Conservation (phyloP, 2,113 vertebrate species). For the Platichthys flesus region DNA sequence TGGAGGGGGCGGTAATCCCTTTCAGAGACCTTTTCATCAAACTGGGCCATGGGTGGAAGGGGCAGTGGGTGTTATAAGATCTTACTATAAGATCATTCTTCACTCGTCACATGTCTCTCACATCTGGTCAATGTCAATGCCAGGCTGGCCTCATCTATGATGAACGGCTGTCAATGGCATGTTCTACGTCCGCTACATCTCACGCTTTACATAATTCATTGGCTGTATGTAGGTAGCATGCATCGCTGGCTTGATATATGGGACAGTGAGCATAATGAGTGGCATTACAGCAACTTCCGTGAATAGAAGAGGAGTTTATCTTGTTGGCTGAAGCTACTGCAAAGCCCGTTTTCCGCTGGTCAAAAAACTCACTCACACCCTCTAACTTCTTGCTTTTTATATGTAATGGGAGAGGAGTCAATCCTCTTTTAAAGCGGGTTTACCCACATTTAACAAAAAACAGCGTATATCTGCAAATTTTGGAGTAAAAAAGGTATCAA, state of each 20-base stretch:
- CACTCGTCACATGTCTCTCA: conserved; percentile 22
- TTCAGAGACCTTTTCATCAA: conserved; percentile 71
- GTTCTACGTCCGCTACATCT: conserved; percentile 16
- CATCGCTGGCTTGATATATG: conserved; percentile 25
- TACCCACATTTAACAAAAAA: too few species aligned
- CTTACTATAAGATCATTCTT: conserved; percentile 48
- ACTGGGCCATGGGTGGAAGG: conserved; percentile 60
- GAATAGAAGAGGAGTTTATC: background rate
- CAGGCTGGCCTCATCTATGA: conserved; percentile 33
- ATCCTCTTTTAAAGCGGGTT: too few species aligned
- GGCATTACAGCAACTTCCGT: conserved; percentile 8
- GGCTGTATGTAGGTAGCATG: conserved; percentile 21
- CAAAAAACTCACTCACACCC: background rate
- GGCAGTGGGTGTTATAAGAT: conserved; percentile 51
- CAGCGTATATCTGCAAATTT: background rate
- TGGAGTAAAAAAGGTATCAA: background rate
- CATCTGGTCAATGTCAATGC: conserved; percentile 50
- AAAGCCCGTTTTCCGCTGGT: background rate
- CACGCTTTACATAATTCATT: conserved; percentile 43
- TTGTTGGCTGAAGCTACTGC: background rate
- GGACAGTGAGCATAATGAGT: conserved; percentile 31
- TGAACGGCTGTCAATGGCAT: conserved; percentile 3
- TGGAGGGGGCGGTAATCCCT: conserved; percentile 56
- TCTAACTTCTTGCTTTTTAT: background rate
- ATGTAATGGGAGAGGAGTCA: too few species aligned